A percentile compares a stretch with the other conserved stretches of the same genome.
These are phyloP conservation scores for Aspidiotus rigidus DNA, from an alignment of 2,888 invertebrate species.

Conservation along the genomic window DNA sequence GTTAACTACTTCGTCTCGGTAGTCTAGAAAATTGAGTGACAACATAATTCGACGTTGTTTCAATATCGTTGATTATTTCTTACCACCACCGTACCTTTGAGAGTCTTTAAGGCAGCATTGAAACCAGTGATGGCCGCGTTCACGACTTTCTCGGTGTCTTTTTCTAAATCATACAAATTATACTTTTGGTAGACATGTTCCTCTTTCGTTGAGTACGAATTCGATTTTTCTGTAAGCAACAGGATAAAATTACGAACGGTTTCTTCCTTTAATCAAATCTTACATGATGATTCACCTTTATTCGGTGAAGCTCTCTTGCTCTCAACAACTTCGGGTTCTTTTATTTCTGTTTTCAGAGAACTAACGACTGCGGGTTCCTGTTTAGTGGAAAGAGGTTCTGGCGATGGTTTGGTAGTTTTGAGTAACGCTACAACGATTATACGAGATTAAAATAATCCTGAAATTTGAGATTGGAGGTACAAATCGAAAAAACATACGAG, in stretches of 20 bases:
- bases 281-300: no score
- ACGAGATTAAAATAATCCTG: neutral
- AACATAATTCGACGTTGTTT: neutral
- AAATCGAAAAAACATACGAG: neutral
- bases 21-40: neutral
- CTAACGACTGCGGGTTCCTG: neutral
- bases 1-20: constrained; percentile 24
- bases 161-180: constrained; percentile 13
- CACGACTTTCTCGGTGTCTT: constrained; percentile 4
- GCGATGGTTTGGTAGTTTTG: neutral
- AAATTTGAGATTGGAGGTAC: neutral
- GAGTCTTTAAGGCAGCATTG: constrained; percentile 16
- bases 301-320: no score
- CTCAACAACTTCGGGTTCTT: no score
- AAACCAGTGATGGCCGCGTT: constrained; percentile 9
- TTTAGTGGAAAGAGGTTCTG: neutral
- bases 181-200: constrained; percentile 15
- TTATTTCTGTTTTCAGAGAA: neutral
- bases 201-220: constrained; percentile 5
- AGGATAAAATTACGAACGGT: neutral
- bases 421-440: neutral
- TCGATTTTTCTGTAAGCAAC: constrained; percentile 8
- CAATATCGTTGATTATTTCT: neutral
- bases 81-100: neutral
- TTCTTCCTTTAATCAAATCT: no score